A percentile compares a stretch with the other conserved stretches of the same genome.
Evolutionary conservation across 2,888 invertebrate genomes (phyloP).

Genomic region (Acleris holmiana): DNA sequence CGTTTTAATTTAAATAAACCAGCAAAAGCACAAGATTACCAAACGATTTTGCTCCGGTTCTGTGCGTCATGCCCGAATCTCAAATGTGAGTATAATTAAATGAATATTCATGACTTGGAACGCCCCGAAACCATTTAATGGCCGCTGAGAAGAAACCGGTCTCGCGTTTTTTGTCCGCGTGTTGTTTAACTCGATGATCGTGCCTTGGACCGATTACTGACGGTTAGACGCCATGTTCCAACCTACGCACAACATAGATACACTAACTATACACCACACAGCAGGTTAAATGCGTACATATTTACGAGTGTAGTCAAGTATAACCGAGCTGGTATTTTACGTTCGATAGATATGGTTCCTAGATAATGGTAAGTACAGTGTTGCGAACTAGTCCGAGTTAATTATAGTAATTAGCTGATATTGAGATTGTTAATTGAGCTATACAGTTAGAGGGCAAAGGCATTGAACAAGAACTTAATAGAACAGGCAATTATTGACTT

Average conservation of each 20-base stretch:
- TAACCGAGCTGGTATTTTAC: conserved; percentile 36
- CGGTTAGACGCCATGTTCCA: conserved; percentile 64
- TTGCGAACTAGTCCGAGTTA: conserved; percentile 26
- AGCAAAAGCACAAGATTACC: conserved; percentile 53
- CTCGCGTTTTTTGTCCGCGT: conserved; percentile 65
- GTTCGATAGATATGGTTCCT: conserved; percentile 48
- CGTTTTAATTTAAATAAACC: conserved; percentile 64
- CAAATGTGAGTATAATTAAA: conserved; percentile 61
- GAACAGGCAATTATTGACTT: conserved; percentile 14
- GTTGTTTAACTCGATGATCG: conserved; percentile 65
- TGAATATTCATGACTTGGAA: conserved; percentile 73
- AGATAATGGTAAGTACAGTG: conserved; percentile 28
- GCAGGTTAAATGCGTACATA: conserved; percentile 3
- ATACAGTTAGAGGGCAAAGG: conserved; percentile 22
- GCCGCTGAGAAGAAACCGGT: conserved; percentile 62
- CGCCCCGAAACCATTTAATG: conserved; percentile 69
- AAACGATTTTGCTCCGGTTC: conserved; percentile 55
- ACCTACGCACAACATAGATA: conserved; percentile 64
- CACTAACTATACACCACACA: conserved; percentile 57
- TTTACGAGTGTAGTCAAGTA: conserved; percentile 18
- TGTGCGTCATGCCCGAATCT: conserved; percentile 70
- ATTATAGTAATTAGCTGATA: conserved; percentile 33
- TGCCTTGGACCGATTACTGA: conserved; percentile 64
- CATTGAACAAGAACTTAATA: conserved; percentile 17
- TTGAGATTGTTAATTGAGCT: conserved; percentile 30